Percentiles rank a stretch among this genome's conserved stretches.
phyloP scores from a whole-genome alignment of 2,888 invertebrate genomes.

The Drosophila maculinotata region DNA sequence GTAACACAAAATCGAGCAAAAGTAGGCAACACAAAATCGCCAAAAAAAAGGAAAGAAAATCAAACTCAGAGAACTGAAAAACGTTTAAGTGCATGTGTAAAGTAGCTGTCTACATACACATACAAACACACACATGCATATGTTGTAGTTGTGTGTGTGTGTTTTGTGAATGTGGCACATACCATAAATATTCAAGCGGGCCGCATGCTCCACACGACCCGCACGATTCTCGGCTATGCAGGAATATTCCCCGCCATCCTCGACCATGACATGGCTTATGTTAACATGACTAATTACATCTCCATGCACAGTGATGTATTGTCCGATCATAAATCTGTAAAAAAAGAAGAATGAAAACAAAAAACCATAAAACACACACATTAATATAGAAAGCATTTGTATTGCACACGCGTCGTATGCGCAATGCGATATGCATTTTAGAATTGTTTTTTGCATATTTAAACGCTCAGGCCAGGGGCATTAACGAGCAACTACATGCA shows the following conservation, averaged over 20 bases:
- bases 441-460: slow-evolving; percentile 61
- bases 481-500: slow-evolving; percentile 52
- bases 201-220: slow-evolving; percentile 90
- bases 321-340: slow-evolving; percentile 90
- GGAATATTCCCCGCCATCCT: slow-evolving; percentile 92
- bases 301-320: slow-evolving; percentile 91
- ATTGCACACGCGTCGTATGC: slow-evolving; percentile 51
- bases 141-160: slow-evolving; percentile 16
- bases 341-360: slow-evolving; percentile 18
- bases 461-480: slow-evolving; percentile 55
- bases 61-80: slow-evolving; percentile 50
- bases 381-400: slow-evolving; percentile 64
- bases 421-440: slow-evolving; percentile 64
- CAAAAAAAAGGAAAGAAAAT: slow-evolving; percentile 43
- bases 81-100: slow-evolving; percentile 75
- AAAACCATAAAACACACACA: slow-evolving; percentile 26
- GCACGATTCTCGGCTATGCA: slow-evolving; percentile 92
- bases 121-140: slow-evolving; percentile 11
- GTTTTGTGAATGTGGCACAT: slow-evolving; percentile 80
- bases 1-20: slow-evolving; percentile 70
- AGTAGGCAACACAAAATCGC: slow-evolving; percentile 65
- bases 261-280: slow-evolving; percentile 91
- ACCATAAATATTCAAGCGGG: slow-evolving; percentile 93
- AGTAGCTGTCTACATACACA: slow-evolving; percentile 59
- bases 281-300: slow-evolving; percentile 94